Base-by-base conservation (phyloP, 2,113 vertebrate genomes). In the Monarcha castaneiventris region DNA sequence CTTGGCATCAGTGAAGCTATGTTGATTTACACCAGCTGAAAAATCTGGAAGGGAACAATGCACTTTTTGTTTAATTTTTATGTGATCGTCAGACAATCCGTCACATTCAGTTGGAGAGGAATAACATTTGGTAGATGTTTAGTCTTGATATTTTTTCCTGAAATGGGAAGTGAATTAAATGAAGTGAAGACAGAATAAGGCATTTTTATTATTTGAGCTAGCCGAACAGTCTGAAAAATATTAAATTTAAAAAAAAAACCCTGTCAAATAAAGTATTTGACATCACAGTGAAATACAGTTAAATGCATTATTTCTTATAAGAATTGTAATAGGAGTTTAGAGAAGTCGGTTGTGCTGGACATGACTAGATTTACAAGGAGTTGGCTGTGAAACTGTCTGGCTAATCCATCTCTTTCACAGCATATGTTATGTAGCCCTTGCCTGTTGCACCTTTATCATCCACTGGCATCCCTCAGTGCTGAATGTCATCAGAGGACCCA, bases 21-120 rank as follows among this genome's bases (percentile, higher is more conserved):
- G 81, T 77, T 96, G 96, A 96, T 96, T 97, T 95, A 89, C 77
- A 94, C 80, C 93, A 96, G 94, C 94, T 97, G 91, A 97, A 96
- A 96, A 95, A 94, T 93, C 87, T 96, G 94, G 96, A 96, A 92
- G 32, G 78, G 84, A 95, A 96, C 91, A 96, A 95, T 94, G 77
- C 87, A 87, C 84, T 96, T 96, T 96, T 96, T 96, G 93, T 96
- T 95, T 82, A 93, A 89, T 94, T 95, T 94, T 94, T 94, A 79
- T 96, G 77, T 89, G 87, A 86, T 95, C 54, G n/a, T 95, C 77
- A 91, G 81, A 94, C 84, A 56, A 93, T 96, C 89, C 69, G 0
- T 93, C 96, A 95, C 84, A 93, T 97, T 94, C 49, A 76, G 49
- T 79, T 94, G 93, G 71, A 95, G 87, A 85, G 94, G 46, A 95